Evolutionary conservation across 2,113 vertebrate species (phyloP).

Genomic region (Bos javanicus): DNA sequence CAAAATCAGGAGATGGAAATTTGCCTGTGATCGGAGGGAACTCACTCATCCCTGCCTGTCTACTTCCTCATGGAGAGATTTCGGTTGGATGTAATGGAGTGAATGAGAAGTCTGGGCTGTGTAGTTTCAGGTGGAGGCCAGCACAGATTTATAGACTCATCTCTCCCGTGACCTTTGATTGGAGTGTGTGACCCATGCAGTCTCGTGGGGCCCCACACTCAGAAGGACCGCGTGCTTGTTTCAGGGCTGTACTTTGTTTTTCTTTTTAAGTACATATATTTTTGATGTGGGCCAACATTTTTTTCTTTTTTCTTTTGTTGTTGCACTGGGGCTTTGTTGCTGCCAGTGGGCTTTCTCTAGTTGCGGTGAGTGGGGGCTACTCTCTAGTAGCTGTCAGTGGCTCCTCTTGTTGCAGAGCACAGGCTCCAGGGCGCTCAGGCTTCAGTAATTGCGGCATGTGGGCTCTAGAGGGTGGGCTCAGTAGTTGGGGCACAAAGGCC

Average conservation of each 20-base stretch:
- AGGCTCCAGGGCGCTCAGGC: neutral
- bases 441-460: rapidly evolving
- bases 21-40: neutral
- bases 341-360: neutral
- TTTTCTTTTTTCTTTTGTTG: neutral
- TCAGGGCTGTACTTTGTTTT: neutral
- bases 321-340: neutral
- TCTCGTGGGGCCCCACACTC: neutral
- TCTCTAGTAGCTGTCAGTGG: neutral
- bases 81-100: neutral
- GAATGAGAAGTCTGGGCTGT: neutral
- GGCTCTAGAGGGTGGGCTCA: neutral
- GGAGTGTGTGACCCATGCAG: neutral
- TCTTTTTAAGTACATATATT: neutral
- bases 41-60: neutral
- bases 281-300: neutral
- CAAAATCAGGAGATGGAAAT: neutral
- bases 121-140: neutral
- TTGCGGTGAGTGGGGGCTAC: neutral
- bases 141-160: neutral
- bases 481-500: neutral
- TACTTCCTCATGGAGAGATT: neutral
- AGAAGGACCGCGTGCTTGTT: neutral
- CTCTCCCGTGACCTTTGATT: neutral
- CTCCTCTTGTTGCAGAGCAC: neutral